Evolutionary conservation across 2,113 vertebrate genomes (phyloP).

Genomic region (Plectropomus leopardus): DNA sequence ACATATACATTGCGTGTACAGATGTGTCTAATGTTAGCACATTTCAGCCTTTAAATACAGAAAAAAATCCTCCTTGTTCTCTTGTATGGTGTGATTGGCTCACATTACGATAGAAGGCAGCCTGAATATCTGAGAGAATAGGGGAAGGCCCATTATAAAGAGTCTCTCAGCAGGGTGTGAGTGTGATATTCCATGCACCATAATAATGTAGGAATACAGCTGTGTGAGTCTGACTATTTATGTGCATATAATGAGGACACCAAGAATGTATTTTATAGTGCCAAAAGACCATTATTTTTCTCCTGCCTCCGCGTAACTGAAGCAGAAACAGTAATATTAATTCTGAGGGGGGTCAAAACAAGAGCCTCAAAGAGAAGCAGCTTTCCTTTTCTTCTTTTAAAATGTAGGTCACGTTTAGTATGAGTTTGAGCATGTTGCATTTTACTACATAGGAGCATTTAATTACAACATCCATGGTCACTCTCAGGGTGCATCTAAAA

Average conservation of each 20-base stretch:
- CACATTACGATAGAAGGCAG: constrained; percentile 14
- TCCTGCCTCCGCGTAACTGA: constrained; percentile 31
- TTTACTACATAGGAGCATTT: constrained; percentile 15
- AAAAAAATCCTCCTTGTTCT: neutral
- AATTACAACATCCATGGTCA: constrained; percentile 33
- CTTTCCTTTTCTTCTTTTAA: neutral
- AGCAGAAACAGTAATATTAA: constrained; percentile 18
- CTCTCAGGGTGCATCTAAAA: constrained; percentile 8
- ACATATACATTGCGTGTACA: neutral
- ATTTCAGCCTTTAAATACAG: constrained; percentile 36
- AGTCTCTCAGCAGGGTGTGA: constrained; percentile 41
- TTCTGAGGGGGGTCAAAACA: constrained; percentile 9
- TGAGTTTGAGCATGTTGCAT: constrained; percentile 34
- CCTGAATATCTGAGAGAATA: constrained; percentile 15
- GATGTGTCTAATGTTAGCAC: constrained; percentile 12
- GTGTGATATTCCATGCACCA: constrained; percentile 47
- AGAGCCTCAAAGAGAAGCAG: constrained; percentile 3
- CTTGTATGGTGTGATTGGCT: neutral
- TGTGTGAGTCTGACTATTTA: constrained; percentile 54
- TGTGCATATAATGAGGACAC: constrained; percentile 69
- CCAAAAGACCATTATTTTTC: constrained; percentile 40
- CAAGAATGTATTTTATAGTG: constrained; percentile 44
- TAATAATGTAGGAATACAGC: constrained; percentile 52
- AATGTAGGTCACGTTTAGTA: constrained; percentile 40
- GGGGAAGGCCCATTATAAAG: constrained; percentile 30